phyloP scores from a whole-genome alignment of 1,140 invertebrate species.

The Aricia agestis region DNA sequence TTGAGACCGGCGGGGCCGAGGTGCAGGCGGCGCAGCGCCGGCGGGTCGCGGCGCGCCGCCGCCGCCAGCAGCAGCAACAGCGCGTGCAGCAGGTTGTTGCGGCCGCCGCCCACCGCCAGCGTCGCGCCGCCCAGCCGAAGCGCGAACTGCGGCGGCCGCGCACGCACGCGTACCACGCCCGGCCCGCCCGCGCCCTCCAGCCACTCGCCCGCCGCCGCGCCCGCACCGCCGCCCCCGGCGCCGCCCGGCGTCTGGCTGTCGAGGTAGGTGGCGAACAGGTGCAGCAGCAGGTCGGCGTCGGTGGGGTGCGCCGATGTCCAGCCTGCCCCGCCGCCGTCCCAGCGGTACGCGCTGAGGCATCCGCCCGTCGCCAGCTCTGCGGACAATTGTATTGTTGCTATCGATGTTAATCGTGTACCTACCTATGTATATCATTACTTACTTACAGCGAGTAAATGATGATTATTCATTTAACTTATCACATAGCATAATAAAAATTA shows the following conservation, averaged over 20 bases:
- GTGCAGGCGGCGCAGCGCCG: slow-evolving; percentile 37
- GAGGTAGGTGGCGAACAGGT: slow-evolving; percentile 86
- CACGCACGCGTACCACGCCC: slow-evolving; percentile 44
- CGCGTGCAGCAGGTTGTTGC: slow-evolving; percentile 86
- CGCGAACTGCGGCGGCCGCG: slow-evolving; percentile 85
- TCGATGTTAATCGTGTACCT: too few species aligned
- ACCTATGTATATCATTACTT: too few species aligned
- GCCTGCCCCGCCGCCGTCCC: slow-evolving; percentile 83
- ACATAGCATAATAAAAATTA: too few species aligned
- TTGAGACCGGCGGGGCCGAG: slow-evolving; percentile 86
- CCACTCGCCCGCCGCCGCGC: slow-evolving; percentile 31
- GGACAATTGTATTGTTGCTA: neutral
- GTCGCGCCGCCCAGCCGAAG: slow-evolving; percentile 80
- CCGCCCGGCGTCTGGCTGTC: slow-evolving; percentile 63
- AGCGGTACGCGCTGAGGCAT: slow-evolving; percentile 86
- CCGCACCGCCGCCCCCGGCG: slow-evolving; percentile 32
- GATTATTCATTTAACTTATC: too few species aligned
- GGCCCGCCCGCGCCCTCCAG: slow-evolving; percentile 28
- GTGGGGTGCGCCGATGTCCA: slow-evolving; percentile 86
- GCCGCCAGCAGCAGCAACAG: slow-evolving; percentile 41
- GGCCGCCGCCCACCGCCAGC: slow-evolving; percentile 82
- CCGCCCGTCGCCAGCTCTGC: slow-evolving; percentile 82
- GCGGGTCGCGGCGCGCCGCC: slow-evolving; percentile 35
- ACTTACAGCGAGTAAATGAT: too few species aligned
- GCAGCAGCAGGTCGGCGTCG: slow-evolving; percentile 86